phyloP scores from a whole-genome alignment of 2,888 invertebrate genomes.

The Cephus sareptanus region DNA sequence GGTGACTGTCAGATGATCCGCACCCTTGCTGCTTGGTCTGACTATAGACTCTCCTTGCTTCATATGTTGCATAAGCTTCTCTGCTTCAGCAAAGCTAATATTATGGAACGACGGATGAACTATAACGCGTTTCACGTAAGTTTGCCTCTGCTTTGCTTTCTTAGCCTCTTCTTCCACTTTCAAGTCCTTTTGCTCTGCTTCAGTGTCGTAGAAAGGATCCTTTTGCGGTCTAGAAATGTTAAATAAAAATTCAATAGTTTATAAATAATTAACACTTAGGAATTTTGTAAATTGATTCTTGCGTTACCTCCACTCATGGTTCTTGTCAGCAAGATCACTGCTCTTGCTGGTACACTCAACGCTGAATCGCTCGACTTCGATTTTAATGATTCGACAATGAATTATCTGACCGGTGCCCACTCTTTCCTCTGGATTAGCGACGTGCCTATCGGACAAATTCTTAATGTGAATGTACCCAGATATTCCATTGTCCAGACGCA shows the following conservation, averaged over 20 bases:
- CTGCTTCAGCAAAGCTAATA: constrained; percentile 92
- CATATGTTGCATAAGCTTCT: constrained; percentile 89
- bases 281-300: constrained; percentile 9
- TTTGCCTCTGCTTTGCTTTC: constrained; percentile 83
- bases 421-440: constrained; percentile 92
- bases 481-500: constrained; percentile 91
- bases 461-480: constrained; percentile 94
- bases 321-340: constrained; percentile 91
- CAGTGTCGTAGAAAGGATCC: constrained; percentile 92
- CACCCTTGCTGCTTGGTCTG: constrained; percentile 96
- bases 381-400: constrained; percentile 92
- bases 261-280: not conserved
- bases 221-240: constrained; percentile 76
- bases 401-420: constrained; percentile 87
- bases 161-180: constrained; percentile 84
- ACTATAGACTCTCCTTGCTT: constrained; percentile 98
- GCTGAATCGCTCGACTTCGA: constrained; percentile 93
- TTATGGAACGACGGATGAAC: constrained; percentile 98
- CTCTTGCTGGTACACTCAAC: constrained; percentile 94
- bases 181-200: constrained; percentile 82
- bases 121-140: constrained; percentile 95
- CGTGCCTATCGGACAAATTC: constrained; percentile 92
- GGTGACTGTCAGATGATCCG: constrained; percentile 95
- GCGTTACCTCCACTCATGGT: constrained; percentile 84
- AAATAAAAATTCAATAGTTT: constrained; percentile 2